Conservation (phyloP, 2,113 vertebrate species). For the Poeciliopsis occidentalis region DNA sequence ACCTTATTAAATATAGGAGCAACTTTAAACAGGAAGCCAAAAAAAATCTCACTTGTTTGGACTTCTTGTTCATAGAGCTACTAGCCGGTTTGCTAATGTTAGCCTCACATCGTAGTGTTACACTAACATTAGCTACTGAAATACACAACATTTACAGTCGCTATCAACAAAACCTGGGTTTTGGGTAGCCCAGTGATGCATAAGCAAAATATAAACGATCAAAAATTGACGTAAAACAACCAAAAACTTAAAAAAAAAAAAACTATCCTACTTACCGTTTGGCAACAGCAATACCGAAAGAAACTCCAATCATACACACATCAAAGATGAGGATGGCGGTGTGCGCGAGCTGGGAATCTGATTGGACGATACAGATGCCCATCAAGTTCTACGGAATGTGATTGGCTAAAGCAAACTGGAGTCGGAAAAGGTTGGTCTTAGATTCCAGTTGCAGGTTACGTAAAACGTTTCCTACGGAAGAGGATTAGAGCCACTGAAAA, state of each 20-base stretch:
- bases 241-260: no score
- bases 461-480: background rate
- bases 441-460: background rate
- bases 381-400: background rate
- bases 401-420: conserved; percentile 16
- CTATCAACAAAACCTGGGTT: background rate
- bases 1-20: background rate
- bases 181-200: background rate
- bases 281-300: conserved; percentile 15
- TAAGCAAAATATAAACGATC: accelerated
- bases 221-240: no score
- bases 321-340: background rate
- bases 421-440: background rate
- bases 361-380: conserved; percentile 35
- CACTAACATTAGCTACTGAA: conserved; percentile 21
- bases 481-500: no score
- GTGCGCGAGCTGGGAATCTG: background rate
- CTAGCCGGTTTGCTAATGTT: conserved; percentile 8
- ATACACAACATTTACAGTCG: background rate
- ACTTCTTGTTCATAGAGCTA: conserved; percentile 32
- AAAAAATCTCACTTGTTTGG: background rate
- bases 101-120: background rate
- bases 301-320: conserved; percentile 19
- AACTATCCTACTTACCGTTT: conserved; percentile 5
- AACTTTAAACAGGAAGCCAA: background rate